phyloP scores from a whole-genome alignment of 2,797 vertebrate genomes.

The Epinephelus coioides region DNA sequence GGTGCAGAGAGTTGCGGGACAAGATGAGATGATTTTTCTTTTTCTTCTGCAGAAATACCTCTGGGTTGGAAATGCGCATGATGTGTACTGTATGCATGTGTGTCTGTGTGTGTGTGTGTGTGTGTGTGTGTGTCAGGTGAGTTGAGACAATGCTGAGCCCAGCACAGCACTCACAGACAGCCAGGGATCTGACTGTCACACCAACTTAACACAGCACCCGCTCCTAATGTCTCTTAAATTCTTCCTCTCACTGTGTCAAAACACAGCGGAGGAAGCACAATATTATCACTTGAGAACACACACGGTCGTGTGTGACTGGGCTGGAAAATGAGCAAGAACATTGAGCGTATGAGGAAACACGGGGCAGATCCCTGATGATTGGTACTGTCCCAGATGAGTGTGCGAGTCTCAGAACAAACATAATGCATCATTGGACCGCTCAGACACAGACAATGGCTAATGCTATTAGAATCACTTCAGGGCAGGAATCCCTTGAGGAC shows the following conservation, averaged over 20 bases:
- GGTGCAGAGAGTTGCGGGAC: conserved; percentile 30
- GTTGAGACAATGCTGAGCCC: conserved; percentile 53
- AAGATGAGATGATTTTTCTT: conserved; percentile 1
- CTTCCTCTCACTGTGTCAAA: conserved; percentile 39
- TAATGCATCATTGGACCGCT: conserved; percentile 54
- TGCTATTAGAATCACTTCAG: conserved; percentile 52
- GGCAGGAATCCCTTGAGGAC: conserved; percentile 39
- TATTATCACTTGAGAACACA: conserved; percentile 34
- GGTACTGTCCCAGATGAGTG: conserved; percentile 40
- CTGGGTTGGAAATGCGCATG: background rate
- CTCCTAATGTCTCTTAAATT: conserved; percentile 37
- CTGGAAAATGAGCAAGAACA: conserved; percentile 43
- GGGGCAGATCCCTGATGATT: conserved; percentile 44
- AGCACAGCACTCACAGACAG: conserved; percentile 52
- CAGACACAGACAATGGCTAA: conserved; percentile 52
- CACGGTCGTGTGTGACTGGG: background rate
- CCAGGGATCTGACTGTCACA: conserved; percentile 57
- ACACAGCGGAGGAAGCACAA: conserved; percentile 38
- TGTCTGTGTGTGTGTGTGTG: background rate
- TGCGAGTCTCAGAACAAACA: conserved; percentile 32
- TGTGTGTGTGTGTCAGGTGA: conserved; percentile 44
- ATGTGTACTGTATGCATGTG: background rate
- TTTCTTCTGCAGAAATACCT: conserved; percentile 18
- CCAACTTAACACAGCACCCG: conserved; percentile 37
- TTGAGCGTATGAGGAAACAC: conserved; percentile 25